Evolutionary conservation across 2,888 invertebrate species (phyloP), one percentile per base, ranked within the genome.

Genomic region (Drosophila multiciliata): DNA sequence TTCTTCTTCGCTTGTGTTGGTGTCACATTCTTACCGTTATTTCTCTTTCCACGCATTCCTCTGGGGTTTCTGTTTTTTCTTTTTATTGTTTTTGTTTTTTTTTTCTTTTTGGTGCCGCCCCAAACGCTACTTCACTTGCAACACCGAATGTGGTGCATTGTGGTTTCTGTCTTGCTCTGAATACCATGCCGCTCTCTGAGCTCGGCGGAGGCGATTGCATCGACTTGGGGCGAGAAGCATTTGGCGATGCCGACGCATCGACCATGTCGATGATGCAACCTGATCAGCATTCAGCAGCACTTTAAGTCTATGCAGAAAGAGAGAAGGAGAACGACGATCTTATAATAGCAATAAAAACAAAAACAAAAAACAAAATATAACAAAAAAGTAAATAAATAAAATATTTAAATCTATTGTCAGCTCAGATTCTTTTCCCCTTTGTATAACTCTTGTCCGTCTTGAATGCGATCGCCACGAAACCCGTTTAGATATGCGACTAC

Each of bases 101-200:
- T 33, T 12, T 12, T 11, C 26, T 35, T 26, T 65, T 66, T 52
- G 35, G 36, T 23, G 26, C 68, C 70, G 62, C 55, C 61, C 55
- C 57, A 57, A 62, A 35, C 62, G 12, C 38, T 8, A 36, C 49
- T 17, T 11, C 59, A 42, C 57, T 72, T 66, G 73, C 57, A 71
- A 69, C 71, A 53, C 62, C 32, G 36, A 50, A 35, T 61, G 74
- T 58, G 48, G 55, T 63, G 65, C 64, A 64, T 73, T 83, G 81
- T 66, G 71, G 69, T 66, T 61, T 45, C 45, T 73, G 91, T 89
- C 87, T 89, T 91, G 92, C 91, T 91, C 91, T 91, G 91, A 88
- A 91, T 92, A 91, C 77, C 79, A 76, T 73, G 67, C 59, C 54
- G 66, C 52, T 58, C 69, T 65, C 55, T 45, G 50, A 36, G 40